Evolutionary conservation across 2,113 vertebrate species (phyloP).

Genomic region (Nerophis ophidion): DNA sequence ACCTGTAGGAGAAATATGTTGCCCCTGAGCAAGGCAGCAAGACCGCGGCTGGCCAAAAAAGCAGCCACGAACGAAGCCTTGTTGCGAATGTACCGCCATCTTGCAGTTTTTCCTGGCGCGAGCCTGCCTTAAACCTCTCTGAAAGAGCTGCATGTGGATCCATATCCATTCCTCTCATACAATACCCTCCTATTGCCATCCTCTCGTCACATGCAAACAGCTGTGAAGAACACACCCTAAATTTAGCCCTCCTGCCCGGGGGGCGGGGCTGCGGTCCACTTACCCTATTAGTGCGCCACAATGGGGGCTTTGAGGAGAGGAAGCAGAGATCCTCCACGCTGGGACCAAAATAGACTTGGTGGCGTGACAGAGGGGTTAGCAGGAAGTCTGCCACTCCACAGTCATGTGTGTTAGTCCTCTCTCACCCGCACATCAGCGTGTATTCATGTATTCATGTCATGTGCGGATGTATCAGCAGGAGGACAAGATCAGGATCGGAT

Average conservation of each 20-base stretch:
- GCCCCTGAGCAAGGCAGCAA: constrained; percentile 47
- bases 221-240: constrained; percentile 70
- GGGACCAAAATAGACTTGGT: constrained; percentile 57
- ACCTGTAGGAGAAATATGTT: background rate
- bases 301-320: constrained; percentile 70
- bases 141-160: background rate
- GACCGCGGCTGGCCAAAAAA: constrained; percentile 12
- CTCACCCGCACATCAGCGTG: too few relatives aligned
- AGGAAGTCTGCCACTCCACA: constrained; percentile 12
- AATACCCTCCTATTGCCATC: constrained; percentile 66
- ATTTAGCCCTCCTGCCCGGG: constrained; percentile 68
- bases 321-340: constrained; percentile 58
- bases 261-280: constrained; percentile 56
- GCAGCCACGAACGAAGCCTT: constrained; percentile 60
- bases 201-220: constrained; percentile 77
- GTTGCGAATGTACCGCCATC: constrained; percentile 62
- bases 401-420: constrained; percentile 18
- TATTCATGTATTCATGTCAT: too few relatives aligned
- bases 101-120: constrained; percentile 25
- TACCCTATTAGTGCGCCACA: constrained; percentile 63
- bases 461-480: too few relatives aligned
- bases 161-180: constrained; percentile 15
- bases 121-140: background rate
- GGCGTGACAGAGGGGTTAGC: constrained; percentile 16
- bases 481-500: too few relatives aligned